Evolutionary conservation across 2,888 invertebrate species (phyloP).

Genomic region (Acanthosepion pharaonis): DNA sequence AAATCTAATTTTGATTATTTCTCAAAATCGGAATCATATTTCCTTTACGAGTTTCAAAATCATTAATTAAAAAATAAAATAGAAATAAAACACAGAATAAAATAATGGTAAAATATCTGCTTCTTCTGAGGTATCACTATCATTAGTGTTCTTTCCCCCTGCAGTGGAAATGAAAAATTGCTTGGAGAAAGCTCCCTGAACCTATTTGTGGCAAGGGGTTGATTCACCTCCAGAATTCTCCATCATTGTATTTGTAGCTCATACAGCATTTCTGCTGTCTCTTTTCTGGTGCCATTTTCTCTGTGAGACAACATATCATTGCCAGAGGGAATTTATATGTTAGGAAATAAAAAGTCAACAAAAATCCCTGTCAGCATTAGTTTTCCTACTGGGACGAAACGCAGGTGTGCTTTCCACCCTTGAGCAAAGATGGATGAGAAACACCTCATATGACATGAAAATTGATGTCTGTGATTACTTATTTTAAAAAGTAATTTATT

Average conservation of each 20-base stretch:
- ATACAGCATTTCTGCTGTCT: not conserved
- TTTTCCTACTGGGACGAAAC: not conserved
- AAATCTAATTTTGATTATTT: not conserved
- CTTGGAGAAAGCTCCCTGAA: not conserved
- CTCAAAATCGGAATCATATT: not conserved
- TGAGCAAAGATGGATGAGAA: not conserved
- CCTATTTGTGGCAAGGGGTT: not conserved
- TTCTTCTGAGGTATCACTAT: too few species aligned
- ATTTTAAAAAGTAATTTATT: not conserved
- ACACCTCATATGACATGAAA: not conserved
- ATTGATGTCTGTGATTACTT: not conserved
- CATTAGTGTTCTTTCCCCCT: not conserved
- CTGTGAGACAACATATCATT: not conserved
- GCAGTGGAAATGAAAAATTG: not conserved
- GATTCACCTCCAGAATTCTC: not conserved
- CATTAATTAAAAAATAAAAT: not conserved
- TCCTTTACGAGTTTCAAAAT: not conserved
- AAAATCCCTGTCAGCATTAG: not conserved
- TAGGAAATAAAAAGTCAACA: not conserved
- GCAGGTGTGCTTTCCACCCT: not conserved
- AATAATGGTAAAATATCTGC: too few species aligned
- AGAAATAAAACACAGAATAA: not conserved
- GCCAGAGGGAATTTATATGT: not conserved
- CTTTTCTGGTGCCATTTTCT: not conserved
- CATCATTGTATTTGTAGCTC: not conserved